Base-by-base conservation (phyloP, 2,888 invertebrate species). In the Euclidia mi region DNA sequence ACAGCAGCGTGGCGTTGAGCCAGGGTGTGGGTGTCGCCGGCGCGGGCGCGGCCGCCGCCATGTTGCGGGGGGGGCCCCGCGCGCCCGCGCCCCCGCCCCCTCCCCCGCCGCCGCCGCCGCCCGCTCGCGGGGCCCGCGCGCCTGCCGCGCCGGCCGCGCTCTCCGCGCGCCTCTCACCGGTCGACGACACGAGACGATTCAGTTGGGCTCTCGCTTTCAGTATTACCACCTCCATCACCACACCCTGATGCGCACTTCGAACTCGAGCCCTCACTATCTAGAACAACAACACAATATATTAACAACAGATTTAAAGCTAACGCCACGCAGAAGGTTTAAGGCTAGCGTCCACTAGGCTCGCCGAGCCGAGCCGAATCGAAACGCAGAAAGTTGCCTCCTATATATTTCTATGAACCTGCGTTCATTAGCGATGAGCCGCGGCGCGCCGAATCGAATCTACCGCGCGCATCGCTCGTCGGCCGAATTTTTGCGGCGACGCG, bases 151-250 rank as follows among this genome's bases (percentile, higher is more conserved):
- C 73, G 73, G 59, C 68, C 67, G 58, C 76, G 61, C 70, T 65
- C 71, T 43, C 67, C 65, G 67, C 68, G 83, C 90, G 90, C 81
- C 80, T 81, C 78, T 83, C 85, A 73, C 85, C 85, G 25, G 49
- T 45, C 79, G 90, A 87, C 87, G 94, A 94, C 89, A 93, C 93
- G 87, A 95, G 93, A 93, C 95, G 95, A 92, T 95, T 94, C 85
- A 95, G 95, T 89, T 95, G 95, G 90, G 95, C 94, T 94, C 94
- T 92, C 81, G 95, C 94, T 92, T 92, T 95, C 86, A 95, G 85
- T 95, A 95, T 95, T 95, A 95, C 95, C 92, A 95, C 90, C 94
- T 95, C 95, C 95, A 95, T 94, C 95, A 95, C 91, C 85, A 91
- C 94, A 79, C 90, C 79, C 89, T 89, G 77, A 71, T 71, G 67